phyloP scores from a whole-genome alignment of 1,140 invertebrate species.

The Drosophila arawakana region DNA sequence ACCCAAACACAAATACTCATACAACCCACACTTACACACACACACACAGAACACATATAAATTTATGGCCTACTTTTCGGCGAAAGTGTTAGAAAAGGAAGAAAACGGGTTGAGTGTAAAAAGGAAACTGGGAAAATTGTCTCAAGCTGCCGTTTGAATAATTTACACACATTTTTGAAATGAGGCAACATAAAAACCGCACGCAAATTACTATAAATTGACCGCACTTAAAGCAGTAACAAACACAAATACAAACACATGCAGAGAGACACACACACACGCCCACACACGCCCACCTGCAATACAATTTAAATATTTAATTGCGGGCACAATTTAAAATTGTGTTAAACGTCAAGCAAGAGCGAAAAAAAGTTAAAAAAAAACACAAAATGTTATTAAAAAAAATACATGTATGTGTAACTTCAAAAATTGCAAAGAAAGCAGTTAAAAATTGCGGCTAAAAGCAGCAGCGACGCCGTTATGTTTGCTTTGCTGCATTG shows the following conservation, averaged over 20 bases:
- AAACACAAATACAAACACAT: constrained; percentile 32
- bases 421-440: constrained; percentile 14
- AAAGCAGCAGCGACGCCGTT: constrained; percentile 38
- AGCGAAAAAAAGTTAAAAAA: constrained; percentile 15
- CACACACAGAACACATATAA: background rate
- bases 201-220: constrained; percentile 76
- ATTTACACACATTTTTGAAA: constrained; percentile 61
- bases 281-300: constrained; percentile 17
- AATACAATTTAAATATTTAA: constrained; percentile 80
- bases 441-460: constrained; percentile 19
- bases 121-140: constrained; percentile 46
- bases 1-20: constrained; percentile 17
- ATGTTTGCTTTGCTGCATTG: constrained; percentile 27
- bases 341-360: constrained; percentile 50
- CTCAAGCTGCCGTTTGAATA: constrained; percentile 69
- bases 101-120: background rate
- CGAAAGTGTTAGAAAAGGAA: background rate
- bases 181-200: constrained; percentile 66
- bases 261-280: constrained; percentile 5
- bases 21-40: constrained; percentile 5
- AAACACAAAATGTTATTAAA: constrained; percentile 9
- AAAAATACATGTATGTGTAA: background rate
- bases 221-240: constrained; percentile 63
- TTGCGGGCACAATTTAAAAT: constrained; percentile 62
- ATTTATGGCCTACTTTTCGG: constrained; percentile 25